A percentile compares a stretch with the other conserved stretches of the same genome.
Conservation (phyloP, 2,797 vertebrate genomes). For the Scyliorhinus canicula region DNA sequence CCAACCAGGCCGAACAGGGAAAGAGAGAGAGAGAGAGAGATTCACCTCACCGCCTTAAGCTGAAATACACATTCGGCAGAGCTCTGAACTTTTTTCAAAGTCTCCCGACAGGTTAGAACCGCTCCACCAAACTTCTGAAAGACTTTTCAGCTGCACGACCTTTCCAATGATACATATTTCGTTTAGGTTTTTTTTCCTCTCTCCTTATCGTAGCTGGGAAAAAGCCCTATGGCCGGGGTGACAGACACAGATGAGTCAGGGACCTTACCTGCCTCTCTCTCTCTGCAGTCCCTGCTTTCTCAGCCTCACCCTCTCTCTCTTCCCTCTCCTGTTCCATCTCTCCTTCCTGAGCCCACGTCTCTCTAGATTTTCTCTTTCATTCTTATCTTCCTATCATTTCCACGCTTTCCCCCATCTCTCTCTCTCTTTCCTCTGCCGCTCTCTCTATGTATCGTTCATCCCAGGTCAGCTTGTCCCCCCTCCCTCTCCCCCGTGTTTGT, state of each 20-base stretch:
- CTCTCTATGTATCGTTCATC: slow-evolving; percentile 55
- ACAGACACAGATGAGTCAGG: neutral
- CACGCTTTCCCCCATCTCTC: neutral
- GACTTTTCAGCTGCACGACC: neutral
- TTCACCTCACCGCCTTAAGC: neutral
- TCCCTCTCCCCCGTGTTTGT: too few species aligned
- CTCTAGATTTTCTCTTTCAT: slow-evolving; percentile 41
- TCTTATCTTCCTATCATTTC: neutral
- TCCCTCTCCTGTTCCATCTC: slow-evolving; percentile 27
- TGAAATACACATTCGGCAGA: too few species aligned
- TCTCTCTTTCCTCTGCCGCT: slow-evolving; percentile 50
- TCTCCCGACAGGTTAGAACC: neutral
- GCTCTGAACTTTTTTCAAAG: neutral
- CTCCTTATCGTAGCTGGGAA: neutral
- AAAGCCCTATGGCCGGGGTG: neutral
- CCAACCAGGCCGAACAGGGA: neutral
- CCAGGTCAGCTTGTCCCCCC: neutral
- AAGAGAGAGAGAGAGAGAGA: neutral
- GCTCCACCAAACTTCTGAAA: neutral
- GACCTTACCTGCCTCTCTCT: neutral
- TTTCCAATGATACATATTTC: neutral
- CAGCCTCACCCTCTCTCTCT: slow-evolving; percentile 34
- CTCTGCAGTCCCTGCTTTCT: neutral
- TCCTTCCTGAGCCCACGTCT: slow-evolving; percentile 41
- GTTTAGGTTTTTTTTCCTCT: neutral